Base-by-base conservation (phyloP, 30 jellyfish, hydroid and myxozoan species). In the Rhopilema esculentum region DNA sequence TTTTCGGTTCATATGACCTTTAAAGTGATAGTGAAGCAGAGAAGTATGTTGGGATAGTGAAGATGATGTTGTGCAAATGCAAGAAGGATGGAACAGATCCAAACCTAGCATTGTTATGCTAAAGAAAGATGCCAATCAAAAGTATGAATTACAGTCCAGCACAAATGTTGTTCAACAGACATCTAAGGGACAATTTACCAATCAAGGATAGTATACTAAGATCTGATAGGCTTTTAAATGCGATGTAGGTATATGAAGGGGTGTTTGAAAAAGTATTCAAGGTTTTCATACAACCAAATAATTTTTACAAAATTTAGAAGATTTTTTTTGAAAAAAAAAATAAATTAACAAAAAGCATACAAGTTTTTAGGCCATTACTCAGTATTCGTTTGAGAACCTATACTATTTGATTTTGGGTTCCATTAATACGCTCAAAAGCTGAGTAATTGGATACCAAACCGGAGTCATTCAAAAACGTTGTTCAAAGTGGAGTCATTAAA, bases 51-150 rank as follows among this genome's bases (percentile, higher is more conserved):
- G 66, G 15, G 66, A 19, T 69, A 69, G 80, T 69, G 22, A 69
- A 69, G 64, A 69, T 69, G 80, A 69, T 69, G 80, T 21, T 69
- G 61, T 21, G 80, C 8, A 69, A 69, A 26, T 69, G 80, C 64
- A 69, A 69, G 28, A 53, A 69, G 21, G 80, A 69, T 21, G 64
- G 28, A 6, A 69, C 61, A 2, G 61, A 69, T 69, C 80, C 64
- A 69, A 69, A 69, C 21, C 80, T 69, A 12, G 80, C 80, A 12
- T 30, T 24, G 28, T 21, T 69, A 2, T 21, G 80, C 64, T 12
- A 69, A 8, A 69, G 51, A 69, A 26, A 69, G 57, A 69, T 69
- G 66, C 2, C 24, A 69, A 69, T 69, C 64, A 69, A 69, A 24
- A 53, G 65, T 2, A 69, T 69, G 80, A n/a, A n/a, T n/a, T n/a